Evolutionary conservation across 35 echinoderm and acorn worm species (phyloP), one percentile per base, ranked within the genome.

Genomic region (Heliocidaris erythrogramma): DNA sequence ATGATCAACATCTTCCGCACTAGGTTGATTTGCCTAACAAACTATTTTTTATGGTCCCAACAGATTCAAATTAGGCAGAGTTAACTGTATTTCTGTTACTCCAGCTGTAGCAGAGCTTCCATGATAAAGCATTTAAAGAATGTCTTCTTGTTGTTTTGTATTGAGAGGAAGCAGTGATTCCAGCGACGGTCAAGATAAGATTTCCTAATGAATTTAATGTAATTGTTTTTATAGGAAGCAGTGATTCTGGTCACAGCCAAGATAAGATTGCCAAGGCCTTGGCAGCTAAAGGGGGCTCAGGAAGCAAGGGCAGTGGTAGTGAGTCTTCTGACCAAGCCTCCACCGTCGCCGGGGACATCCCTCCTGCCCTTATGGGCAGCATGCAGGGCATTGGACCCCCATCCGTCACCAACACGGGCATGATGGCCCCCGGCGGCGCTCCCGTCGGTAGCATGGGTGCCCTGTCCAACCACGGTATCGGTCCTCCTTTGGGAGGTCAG

Each of bases 221-320:
- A 42, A 42, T 42, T 42, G 35, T 42, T 8, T 78, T 56, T 69
- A 90, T 95, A 99, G 98, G 98, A 85, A 99, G 98, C 60, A 99
- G 96, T 60, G 98, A 96, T 87, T 99, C 98, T 59, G 94, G 92
- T 60, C 95, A 99, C 93, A 99, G 98, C 88, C 98, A 99, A 95
- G 98, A 99, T 29, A 95, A 97, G 96, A 98, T 17, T 48, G 93
- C 31, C 69, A 86, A 71, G 30, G 90, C 17, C 93, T 65, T 49
- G 95, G 98, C 65, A 18, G 18, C 65, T 7, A 99, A 99, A 94
- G 98, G 96, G 21, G 97, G 98, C 60, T 98, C 97, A n/a, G 87
- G 87, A 24, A 85, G 94, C 47, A 47, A 84, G 30, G 95, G 95
- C 8, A 97, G 97, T 84, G 96, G 98, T 17, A 97, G 97, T 60